These are phyloP conservation scores for Exaiptasia diaphana DNA, from an alignment of 64 coral and sea anemone species.

Conservation along the genomic window DNA sequence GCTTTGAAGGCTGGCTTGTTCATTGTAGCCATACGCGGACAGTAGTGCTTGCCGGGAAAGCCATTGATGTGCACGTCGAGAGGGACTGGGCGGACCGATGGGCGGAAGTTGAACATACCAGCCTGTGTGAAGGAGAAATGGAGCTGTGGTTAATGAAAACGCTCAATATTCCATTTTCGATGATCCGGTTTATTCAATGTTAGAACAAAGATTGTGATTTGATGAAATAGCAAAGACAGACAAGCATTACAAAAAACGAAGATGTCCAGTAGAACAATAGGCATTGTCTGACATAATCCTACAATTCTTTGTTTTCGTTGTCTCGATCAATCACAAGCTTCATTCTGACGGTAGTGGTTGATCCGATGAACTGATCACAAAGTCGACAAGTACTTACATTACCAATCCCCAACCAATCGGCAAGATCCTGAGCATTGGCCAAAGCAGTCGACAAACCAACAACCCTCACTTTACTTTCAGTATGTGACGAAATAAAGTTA, in stretches of 20 bases:
- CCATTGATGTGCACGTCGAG: conserved; percentile 92
- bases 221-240: background rate
- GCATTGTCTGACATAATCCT: too few relatives aligned
- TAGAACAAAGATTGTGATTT: background rate
- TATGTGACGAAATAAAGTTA: conserved; percentile 97
- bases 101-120: conserved; percentile 97
- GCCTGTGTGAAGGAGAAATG: conserved; percentile 32
- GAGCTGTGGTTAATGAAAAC: background rate
- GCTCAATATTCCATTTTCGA: background rate
- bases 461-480: conserved; percentile 75
- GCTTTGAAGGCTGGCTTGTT: conserved; percentile 95
- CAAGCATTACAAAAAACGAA: too few relatives aligned
- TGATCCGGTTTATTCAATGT: too few relatives aligned
- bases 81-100: conserved; percentile 90
- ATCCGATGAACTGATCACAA: too few relatives aligned
- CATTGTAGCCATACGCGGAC: conserved; percentile 98
- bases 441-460: conserved; percentile 91
- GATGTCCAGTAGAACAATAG: too few relatives aligned
- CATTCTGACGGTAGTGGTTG: too few relatives aligned
- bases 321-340: too few relatives aligned
- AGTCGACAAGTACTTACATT: too few relatives aligned
- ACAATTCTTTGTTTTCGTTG: too few relatives aligned
- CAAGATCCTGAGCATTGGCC: conserved; percentile 88
- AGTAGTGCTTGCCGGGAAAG: conserved; percentile 97
- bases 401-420: conserved; percentile 86